Evolutionary conservation across 2,888 invertebrate genomes (phyloP), one percentile per base, ranked within the genome.

Genomic region (Nomada fucata): DNA sequence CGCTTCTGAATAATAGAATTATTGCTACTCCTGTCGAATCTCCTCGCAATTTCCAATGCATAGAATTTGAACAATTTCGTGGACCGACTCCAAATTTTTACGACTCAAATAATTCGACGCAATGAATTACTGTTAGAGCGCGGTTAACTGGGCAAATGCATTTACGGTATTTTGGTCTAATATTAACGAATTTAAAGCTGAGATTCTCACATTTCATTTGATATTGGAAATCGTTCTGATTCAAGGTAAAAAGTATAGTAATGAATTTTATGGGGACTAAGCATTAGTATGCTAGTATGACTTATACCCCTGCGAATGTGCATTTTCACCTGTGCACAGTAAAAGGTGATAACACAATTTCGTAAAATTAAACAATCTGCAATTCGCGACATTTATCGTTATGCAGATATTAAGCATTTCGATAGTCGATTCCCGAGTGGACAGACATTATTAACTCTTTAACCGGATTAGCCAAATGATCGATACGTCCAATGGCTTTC

Each of bases 31-130:
- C 53, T 23, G 52, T 79, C 42, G 20, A 18, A 69, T 15, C 52
- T 55, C 61, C 57, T 67, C 61, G 36, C 36, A 36, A 36, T 36
- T 36, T 7, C 36, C 36, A 36, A 36, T 36, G 36, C 36, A 36
- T 36, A 36, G 36, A 76, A 72, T 67, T 75, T 50, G 52, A 73
- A 73, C 18, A 7, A 57, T 72, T 72, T 61, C 61, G n/a, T 67
- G 82, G 72, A 76, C 59, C 15, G 1, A 60, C 60, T 82, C 76
- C 82, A 82, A 82, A 70, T 36, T 7, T 36, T 68, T 69, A 52
- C 44, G 52, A n/a, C 65, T 13, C 9, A 11, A 29, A 55, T 68
- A 68, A 55, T 61, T 74, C 15, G 0, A 9, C 13, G 20, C 18
- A 55, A 53, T 50, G 26, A n/a, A 57, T 71, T 44, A 10, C 29